Evolutionary conservation across 2,797 vertebrate species (phyloP).

Genomic region (Numenius phaeopus): DNA sequence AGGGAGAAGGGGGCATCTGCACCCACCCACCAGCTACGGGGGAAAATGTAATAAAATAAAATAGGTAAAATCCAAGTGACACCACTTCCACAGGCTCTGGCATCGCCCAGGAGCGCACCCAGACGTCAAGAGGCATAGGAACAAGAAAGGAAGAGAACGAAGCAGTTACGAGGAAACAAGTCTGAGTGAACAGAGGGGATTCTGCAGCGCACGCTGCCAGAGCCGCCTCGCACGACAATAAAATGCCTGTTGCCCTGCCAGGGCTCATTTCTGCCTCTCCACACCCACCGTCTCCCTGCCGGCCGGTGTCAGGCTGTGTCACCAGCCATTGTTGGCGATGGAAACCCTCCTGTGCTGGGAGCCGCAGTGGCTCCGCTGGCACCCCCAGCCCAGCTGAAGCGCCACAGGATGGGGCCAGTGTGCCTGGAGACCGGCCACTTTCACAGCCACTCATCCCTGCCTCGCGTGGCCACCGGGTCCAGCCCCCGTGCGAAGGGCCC

Average conservation of each 20-base stretch:
- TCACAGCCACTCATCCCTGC: neutral
- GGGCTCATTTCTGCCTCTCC: conserved; percentile 25
- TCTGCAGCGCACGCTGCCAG: neutral
- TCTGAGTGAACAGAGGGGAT: conserved; percentile 19
- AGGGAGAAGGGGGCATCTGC: neutral
- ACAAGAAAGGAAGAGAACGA: conserved; percentile 22
- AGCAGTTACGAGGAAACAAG: conserved; percentile 28
- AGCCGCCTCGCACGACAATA: conserved; percentile 36
- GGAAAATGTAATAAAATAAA: neutral
- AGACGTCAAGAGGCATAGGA: neutral
- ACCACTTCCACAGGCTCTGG: neutral
- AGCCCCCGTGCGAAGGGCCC: neutral
- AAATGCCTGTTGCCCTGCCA: conserved; percentile 42
- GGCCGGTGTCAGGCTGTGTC: conserved; percentile 22
- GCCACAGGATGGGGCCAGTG: accelerated
- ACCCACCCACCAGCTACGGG: neutral
- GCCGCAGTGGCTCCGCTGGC: accelerated
- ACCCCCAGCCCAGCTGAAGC: neutral
- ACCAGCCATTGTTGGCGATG: neutral
- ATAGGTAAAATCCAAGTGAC: neutral
- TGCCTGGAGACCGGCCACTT: neutral
- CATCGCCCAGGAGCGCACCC: neutral
- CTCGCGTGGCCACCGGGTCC: accelerated
- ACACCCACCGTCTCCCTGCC: neutral
- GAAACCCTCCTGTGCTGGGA: neutral